These are phyloP conservation scores for Criorhina ranunculi DNA, from an alignment of 2,888 invertebrate species.

Conservation along the genomic window DNA sequence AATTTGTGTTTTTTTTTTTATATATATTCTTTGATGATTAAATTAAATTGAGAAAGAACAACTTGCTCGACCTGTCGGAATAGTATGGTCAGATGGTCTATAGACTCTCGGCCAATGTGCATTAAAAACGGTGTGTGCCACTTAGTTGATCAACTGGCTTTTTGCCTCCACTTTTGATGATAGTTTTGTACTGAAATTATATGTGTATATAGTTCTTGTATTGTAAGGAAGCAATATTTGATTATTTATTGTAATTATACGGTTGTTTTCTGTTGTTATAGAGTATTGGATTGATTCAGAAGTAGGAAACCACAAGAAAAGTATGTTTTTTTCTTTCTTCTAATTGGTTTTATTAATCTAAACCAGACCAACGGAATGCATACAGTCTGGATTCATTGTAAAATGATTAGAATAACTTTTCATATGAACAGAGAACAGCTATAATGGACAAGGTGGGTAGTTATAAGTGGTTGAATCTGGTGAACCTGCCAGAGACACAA, in stretches of 20 bases:
- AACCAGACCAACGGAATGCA: neutral
- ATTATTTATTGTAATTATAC: slow-evolving; percentile 36
- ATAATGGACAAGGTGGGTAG: no score
- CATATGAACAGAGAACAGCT: neutral
- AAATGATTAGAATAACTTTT: neutral
- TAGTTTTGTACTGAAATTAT: slow-evolving; percentile 30
- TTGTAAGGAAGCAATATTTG: slow-evolving; percentile 32
- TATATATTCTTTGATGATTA: slow-evolving; percentile 6
- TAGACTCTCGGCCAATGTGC: slow-evolving; percentile 27
- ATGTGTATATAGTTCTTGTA: neutral
- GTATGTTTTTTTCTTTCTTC: neutral
- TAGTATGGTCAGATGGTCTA: slow-evolving; percentile 29
- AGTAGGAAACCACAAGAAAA: neutral
- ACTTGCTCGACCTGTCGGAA: slow-evolving; percentile 56
- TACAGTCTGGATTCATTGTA: neutral
- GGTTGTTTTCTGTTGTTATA: slow-evolving; percentile 2
- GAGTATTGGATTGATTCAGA: neutral
- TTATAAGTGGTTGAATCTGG: no score
- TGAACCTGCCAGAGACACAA: no score
- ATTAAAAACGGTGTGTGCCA: slow-evolving; percentile 44
- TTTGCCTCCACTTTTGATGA: slow-evolving; percentile 27
- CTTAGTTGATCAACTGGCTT: slow-evolving; percentile 60
- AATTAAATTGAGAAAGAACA: slow-evolving; percentile 12
- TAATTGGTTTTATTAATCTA: slow-evolving; percentile 5
- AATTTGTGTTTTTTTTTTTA: slow-evolving; percentile 9